Conservation (phyloP, 1,140 invertebrate genomes). For the Hyposmocoma kahamanoa region DNA sequence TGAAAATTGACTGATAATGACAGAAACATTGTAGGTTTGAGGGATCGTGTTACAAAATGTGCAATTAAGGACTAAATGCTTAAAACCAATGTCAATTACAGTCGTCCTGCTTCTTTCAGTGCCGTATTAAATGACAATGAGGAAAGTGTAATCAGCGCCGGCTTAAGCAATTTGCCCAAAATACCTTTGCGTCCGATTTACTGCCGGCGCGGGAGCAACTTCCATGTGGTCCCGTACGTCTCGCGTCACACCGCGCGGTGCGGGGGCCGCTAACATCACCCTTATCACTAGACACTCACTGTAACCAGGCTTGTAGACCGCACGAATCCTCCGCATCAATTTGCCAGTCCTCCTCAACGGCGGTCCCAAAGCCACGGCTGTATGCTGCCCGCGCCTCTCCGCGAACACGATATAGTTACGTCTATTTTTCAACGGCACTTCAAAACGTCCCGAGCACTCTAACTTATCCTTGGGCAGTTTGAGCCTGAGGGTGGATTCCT, state of each 20-base stretch:
- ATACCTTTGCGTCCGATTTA: too few relatives aligned
- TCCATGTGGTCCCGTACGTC: slow-evolving; percentile 32
- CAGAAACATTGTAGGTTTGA: slow-evolving; percentile 4
- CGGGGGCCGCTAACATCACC: too few relatives aligned
- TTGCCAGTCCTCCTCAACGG: slow-evolving; percentile 53
- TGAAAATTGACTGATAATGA: slow-evolving; percentile 1
- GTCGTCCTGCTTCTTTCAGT: too few relatives aligned
- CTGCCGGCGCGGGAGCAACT: slow-evolving; percentile 10
- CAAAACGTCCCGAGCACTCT: slow-evolving; percentile 58
- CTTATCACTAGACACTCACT: slow-evolving; percentile 54
- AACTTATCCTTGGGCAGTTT: slow-evolving; percentile 42
- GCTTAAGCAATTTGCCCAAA: too few relatives aligned
- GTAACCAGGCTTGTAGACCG: slow-evolving; percentile 64
- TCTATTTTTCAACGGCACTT: slow-evolving; percentile 58
- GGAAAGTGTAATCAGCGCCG: too few relatives aligned
- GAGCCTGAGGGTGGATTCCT: slow-evolving; percentile 50
- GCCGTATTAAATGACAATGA: too few relatives aligned
- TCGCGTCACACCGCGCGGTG: slow-evolving; percentile 6
- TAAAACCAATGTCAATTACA: too few relatives aligned
- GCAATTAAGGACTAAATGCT: not conserved
- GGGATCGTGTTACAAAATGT: not conserved
- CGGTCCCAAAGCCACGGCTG: slow-evolving; percentile 59
- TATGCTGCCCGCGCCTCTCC: slow-evolving; percentile 53
- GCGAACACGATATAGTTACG: slow-evolving; percentile 68
- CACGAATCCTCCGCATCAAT: slow-evolving; percentile 54